These are phyloP conservation scores for Acronicta leporina DNA, from an alignment of 2,888 invertebrate genomes.

Conservation along the genomic window DNA sequence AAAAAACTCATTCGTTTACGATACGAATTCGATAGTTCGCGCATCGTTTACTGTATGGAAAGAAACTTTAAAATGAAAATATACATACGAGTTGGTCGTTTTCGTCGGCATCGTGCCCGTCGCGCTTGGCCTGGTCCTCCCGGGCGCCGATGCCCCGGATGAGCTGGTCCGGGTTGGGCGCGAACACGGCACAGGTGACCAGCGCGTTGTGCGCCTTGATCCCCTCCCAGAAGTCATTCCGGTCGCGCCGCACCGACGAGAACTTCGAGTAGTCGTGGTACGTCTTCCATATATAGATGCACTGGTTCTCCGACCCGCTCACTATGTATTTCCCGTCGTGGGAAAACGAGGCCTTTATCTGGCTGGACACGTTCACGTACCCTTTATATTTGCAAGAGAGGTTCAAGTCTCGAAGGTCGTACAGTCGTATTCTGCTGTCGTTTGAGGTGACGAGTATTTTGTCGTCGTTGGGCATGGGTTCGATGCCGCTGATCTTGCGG, in stretches of 20 bases:
- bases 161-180: slow-evolving; percentile 98
- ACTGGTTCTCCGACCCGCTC: slow-evolving; percentile 99
- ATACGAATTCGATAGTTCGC: no score
- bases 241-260: slow-evolving; percentile 96
- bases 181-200: slow-evolving; percentile 99
- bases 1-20: no score
- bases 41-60: no score
- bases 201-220: slow-evolving; percentile 96
- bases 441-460: slow-evolving; percentile 99
- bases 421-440: slow-evolving; percentile 98
- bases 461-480: slow-evolving; percentile 98
- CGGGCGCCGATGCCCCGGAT: slow-evolving; percentile 92
- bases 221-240: slow-evolving; percentile 99
- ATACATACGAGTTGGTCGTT: slow-evolving; percentile 75
- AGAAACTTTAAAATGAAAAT: background rate
- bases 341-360: slow-evolving; percentile 99
- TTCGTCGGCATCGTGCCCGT: slow-evolving; percentile 58
- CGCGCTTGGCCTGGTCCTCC: slow-evolving; percentile 75
- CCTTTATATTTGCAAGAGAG: slow-evolving; percentile 98
- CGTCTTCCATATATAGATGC: slow-evolving; percentile 99
- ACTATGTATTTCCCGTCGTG: slow-evolving; percentile 99
- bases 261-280: slow-evolving; percentile 98
- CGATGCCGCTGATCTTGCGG: slow-evolving; percentile 98
- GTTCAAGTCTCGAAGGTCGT: slow-evolving; percentile 98
- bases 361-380: slow-evolving; percentile 97